These are phyloP conservation scores for Leptatherina wallacei DNA, from an alignment of 2,797 vertebrate genomes.

Conservation along the genomic window DNA sequence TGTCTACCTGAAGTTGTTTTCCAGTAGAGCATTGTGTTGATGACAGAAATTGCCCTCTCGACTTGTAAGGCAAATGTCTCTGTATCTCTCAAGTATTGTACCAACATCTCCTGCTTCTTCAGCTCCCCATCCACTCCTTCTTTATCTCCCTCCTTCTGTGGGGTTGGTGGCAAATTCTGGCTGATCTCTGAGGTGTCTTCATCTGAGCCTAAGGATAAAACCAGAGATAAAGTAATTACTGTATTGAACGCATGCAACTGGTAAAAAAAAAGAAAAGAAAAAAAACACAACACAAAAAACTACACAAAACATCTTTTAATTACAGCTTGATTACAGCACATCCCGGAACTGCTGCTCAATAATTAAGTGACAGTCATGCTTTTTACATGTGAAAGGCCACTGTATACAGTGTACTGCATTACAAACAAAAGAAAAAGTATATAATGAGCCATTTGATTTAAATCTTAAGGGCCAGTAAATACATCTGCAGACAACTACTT, in stretches of 20 bases:
- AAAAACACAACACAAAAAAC: neutral
- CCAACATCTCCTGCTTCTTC: conserved; percentile 94
- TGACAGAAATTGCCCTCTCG: conserved; percentile 87
- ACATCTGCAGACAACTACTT: neutral
- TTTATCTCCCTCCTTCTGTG: conserved; percentile 67
- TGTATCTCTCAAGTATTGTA: conserved; percentile 94
- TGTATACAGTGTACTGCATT: neutral
- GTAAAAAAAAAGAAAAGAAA: too few relatives aligned
- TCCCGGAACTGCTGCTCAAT: conserved; percentile 5
- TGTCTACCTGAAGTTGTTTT: conserved; percentile 88
- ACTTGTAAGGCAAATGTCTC: conserved; percentile 91
- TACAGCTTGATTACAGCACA: conserved; percentile 6
- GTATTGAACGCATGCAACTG: too few relatives aligned
- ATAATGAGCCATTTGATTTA: neutral
- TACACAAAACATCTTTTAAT: conserved; percentile 2
- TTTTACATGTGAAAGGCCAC: conserved; percentile 1
- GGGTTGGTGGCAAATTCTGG: conserved; percentile 67
- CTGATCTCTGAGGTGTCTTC: conserved; percentile 64
- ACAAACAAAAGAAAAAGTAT: neutral
- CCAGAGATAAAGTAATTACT: neutral
- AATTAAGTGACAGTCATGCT: conserved; percentile 15
- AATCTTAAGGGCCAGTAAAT: neutral
- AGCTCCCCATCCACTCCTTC: conserved; percentile 80
- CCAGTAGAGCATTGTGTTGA: conserved; percentile 93
- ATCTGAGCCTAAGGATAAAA: conserved; percentile 74